A percentile compares a stretch with the other conserved stretches of the same genome.
phyloP scores from a whole-genome alignment of 1,140 invertebrate species.

The Euwallacea fornicatus region DNA sequence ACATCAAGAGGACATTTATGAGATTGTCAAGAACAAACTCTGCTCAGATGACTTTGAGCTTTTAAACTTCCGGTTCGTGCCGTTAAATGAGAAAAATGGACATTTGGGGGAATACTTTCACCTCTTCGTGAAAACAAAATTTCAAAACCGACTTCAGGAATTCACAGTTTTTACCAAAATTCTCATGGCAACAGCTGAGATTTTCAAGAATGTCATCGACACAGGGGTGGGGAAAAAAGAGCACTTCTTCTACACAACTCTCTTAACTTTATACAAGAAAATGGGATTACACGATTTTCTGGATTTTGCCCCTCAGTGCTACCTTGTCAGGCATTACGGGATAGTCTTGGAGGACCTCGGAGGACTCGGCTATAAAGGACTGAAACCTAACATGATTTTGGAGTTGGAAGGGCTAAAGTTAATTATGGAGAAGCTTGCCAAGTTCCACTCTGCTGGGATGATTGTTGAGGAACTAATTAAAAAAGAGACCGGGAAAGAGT shows the following conservation, averaged over 20 bases:
- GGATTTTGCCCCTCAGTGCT: constrained; percentile 33
- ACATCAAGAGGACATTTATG: constrained; percentile 30
- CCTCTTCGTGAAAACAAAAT: constrained; percentile 8
- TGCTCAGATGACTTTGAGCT: constrained; percentile 10
- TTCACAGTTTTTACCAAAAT: constrained; percentile 27
- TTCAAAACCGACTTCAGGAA: background rate
- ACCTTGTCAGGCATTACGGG: background rate
- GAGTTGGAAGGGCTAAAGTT: constrained; percentile 1
- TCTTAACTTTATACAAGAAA: constrained; percentile 12
- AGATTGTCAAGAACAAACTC: constrained; percentile 7
- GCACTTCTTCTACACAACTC: constrained; percentile 28
- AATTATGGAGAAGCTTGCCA: constrained; percentile 19
- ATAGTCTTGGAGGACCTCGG: constrained; percentile 24
- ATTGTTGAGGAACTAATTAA: constrained; percentile 24
- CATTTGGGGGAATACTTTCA: constrained; percentile 34
- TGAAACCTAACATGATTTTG: constrained; percentile 17
- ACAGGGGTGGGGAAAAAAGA: constrained; percentile 21
- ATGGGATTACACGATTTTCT: constrained; percentile 10
- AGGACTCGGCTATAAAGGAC: background rate
- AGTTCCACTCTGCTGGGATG: constrained; percentile 19
- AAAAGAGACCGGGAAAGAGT: constrained; percentile 8
- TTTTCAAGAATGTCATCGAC: constrained; percentile 7
- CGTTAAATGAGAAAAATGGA: constrained; percentile 26
- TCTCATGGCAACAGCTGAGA: background rate
- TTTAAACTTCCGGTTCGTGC: background rate